Percentiles rank a stretch among this genome's conserved stretches.
Conservation (phyloP, 2,113 vertebrate genomes). For the Suncus etruscus region DNA sequence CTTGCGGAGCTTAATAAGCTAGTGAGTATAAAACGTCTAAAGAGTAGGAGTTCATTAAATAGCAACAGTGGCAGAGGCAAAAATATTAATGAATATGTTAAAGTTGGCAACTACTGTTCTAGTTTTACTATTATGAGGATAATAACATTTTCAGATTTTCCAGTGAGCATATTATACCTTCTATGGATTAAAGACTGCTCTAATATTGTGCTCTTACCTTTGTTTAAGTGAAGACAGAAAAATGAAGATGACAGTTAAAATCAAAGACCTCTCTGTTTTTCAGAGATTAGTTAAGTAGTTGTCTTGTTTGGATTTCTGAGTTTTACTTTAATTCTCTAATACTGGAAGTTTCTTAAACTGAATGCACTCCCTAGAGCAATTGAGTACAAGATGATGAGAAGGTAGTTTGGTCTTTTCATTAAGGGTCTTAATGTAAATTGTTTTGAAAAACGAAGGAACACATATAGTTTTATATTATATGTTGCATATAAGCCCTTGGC, state of each 20-base stretch:
- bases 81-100: slow-evolving; percentile 1
- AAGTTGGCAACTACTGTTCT: slow-evolving; percentile 9
- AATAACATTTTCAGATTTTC: neutral
- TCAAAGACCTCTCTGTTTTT: neutral
- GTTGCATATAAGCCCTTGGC: too few species aligned
- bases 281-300: neutral
- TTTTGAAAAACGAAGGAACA: neutral
- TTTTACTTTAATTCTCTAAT: neutral
- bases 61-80: neutral
- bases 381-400: neutral
- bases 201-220: neutral
- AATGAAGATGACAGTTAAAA: neutral
- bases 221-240: neutral
- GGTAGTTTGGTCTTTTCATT: slow-evolving; percentile 6
- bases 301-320: slow-evolving; percentile 8
- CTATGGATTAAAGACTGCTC: neutral
- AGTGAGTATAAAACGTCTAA: neutral
- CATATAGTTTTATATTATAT: neutral
- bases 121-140: neutral
- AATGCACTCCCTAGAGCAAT: neutral
- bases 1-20: slow-evolving; percentile 1
- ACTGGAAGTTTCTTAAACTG: neutral
- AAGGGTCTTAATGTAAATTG: neutral
- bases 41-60: neutral
- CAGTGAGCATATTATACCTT: neutral